These are phyloP conservation scores for Ailurus styani DNA, from an alignment of 2,113 vertebrate species.

Conservation along the genomic window DNA sequence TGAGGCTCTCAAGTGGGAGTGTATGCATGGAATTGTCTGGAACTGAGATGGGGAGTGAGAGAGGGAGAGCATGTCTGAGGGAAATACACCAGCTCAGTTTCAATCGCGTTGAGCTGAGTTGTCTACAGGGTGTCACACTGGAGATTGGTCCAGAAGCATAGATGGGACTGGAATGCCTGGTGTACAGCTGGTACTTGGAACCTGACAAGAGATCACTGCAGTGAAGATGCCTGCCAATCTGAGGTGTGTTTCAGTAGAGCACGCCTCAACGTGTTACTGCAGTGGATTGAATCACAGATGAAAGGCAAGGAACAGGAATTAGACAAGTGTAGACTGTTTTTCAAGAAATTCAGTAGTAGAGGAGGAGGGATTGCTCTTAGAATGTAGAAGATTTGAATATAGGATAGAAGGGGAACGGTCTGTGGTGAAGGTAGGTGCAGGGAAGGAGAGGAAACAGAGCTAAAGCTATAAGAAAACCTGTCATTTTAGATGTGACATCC, in stretches of 20 bases:
- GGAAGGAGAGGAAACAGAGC: not conserved
- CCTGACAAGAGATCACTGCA: not conserved
- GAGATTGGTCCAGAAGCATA: not conserved
- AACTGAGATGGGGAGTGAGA: not conserved
- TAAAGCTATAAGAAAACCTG: not conserved
- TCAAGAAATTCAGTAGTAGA: not conserved
- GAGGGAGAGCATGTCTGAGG: not conserved
- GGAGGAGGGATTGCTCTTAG: not conserved
- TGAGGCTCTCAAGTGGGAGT: not conserved
- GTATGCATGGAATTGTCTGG: not conserved
- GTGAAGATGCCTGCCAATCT: not conserved
- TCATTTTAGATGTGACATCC: not conserved
- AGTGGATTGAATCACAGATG: not conserved
- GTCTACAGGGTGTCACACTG: not conserved
- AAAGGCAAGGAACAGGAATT: not conserved
- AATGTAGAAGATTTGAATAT: not conserved
- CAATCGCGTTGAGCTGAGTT: not conserved
- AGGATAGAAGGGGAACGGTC: not conserved
- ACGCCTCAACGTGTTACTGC: too few relatives aligned
- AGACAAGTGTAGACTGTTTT: not conserved
- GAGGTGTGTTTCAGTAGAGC: not conserved
- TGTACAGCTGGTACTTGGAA: not conserved
- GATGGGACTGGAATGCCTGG: not conserved
- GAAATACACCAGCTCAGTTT: not conserved
- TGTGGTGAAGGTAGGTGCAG: not conserved